These are phyloP conservation scores for Amphimallon solstitiale DNA, from an alignment of 2,888 invertebrate genomes.

Conservation along the genomic window DNA sequence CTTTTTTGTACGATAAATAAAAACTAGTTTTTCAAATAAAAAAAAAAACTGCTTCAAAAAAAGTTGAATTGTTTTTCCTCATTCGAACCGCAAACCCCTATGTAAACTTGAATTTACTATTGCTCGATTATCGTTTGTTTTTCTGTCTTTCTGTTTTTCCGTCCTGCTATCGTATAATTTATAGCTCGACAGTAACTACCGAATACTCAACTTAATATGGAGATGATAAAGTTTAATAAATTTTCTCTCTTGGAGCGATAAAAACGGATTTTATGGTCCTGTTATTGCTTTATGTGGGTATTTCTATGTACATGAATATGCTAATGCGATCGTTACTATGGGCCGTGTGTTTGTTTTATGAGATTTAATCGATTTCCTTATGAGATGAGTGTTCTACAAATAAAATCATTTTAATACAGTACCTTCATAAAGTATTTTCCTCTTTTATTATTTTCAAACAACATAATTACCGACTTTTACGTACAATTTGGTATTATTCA, in stretches of 20 bases:
- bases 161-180: conserved; percentile 1
- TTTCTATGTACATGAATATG: conserved; percentile 14
- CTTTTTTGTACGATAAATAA: not conserved
- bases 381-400: not conserved
- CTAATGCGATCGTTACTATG: conserved; percentile 14
- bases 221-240: conserved; percentile 16
- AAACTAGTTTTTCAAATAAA: not conserved
- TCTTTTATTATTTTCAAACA: not conserved
- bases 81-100: not conserved
- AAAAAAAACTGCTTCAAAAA: too few relatives aligned
- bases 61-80: too few relatives aligned
- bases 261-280: conserved; percentile 12
- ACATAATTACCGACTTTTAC: not conserved
- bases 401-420: not conserved
- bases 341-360: conserved; percentile 21
- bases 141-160: not conserved
- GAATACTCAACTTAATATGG: conserved; percentile 13
- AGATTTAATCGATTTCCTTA: conserved; percentile 20
- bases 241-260: not conserved
- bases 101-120: not conserved
- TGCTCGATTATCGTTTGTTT: not conserved
- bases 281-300: conserved; percentile 16
- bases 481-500: too few relatives aligned
- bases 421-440: not conserved
- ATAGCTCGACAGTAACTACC: conserved; percentile 1